Evolutionary conservation across 2,888 invertebrate species (phyloP).

Genomic region (Sesamia inferens): DNA sequence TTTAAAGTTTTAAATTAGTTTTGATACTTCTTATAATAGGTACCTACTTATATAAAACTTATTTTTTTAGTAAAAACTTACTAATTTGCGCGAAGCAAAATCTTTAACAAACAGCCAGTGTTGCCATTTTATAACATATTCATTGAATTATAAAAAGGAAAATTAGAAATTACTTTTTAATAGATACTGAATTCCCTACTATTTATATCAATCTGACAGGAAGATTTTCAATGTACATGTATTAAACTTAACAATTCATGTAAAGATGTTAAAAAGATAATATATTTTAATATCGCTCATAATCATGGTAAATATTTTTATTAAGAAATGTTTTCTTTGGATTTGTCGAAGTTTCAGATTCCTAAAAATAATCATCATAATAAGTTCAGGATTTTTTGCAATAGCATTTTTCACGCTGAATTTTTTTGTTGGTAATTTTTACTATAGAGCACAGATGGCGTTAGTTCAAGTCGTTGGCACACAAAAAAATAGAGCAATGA

Average conservation of each 20-base stretch:
- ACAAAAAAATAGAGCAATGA: slow-evolving; percentile 19
- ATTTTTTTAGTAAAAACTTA: neutral
- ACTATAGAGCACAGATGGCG: slow-evolving; percentile 66
- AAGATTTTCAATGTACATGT: neutral
- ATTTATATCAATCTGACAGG: neutral
- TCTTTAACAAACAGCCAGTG: neutral
- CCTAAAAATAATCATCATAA: neutral
- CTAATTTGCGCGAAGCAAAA: neutral
- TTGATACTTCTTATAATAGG: neutral
- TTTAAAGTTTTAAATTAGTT: neutral
- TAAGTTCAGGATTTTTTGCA: fast-evolving
- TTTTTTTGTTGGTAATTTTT: neutral
- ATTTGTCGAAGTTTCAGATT: neutral
- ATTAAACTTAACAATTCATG: neutral
- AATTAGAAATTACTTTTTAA: neutral
- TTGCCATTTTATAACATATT: slow-evolving; percentile 7
- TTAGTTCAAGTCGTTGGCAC: slow-evolving; percentile 10
- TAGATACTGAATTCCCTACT: no score
- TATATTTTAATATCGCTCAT: neutral
- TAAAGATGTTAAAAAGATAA: no score
- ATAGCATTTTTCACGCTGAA: neutral
- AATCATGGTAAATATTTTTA: neutral
- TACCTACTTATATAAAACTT: neutral
- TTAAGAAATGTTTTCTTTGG: neutral
- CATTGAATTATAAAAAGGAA: neutral